phyloP scores from a whole-genome alignment of 1,140 invertebrate genomes.

The Bombus waltoni region DNA sequence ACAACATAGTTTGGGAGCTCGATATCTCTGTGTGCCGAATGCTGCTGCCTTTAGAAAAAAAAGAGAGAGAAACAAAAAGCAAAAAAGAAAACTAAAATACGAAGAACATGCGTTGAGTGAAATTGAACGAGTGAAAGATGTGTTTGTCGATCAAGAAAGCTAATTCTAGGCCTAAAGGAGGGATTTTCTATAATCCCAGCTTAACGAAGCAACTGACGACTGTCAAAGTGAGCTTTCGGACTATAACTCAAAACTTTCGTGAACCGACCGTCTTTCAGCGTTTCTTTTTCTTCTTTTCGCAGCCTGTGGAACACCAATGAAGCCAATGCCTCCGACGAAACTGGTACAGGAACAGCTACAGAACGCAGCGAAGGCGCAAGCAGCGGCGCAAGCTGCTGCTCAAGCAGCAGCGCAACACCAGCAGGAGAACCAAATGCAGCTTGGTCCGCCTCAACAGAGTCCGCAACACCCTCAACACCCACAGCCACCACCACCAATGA shows the following conservation, averaged over 20 bases:
- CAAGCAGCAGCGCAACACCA: slow-evolving; percentile 78
- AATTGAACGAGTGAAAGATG: background rate
- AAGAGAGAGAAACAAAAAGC: background rate
- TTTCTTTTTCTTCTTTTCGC: slow-evolving; percentile 69
- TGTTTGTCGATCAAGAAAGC: too few relatives aligned
- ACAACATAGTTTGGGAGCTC: slow-evolving; percentile 76
- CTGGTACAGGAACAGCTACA: slow-evolving; percentile 87
- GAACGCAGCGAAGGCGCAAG: slow-evolving; percentile 80
- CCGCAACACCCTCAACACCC: slow-evolving; percentile 76
- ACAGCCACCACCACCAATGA: slow-evolving; percentile 78
- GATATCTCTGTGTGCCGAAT: slow-evolving; percentile 34
- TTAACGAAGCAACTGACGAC: slow-evolving; percentile 27
- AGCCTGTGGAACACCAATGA: slow-evolving; percentile 88
- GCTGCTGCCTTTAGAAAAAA: slow-evolving; percentile 11
- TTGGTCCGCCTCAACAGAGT: slow-evolving; percentile 79
- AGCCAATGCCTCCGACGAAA: slow-evolving; percentile 90
- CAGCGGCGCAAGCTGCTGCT: slow-evolving; percentile 78
- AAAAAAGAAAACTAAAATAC: too few relatives aligned
- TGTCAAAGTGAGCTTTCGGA: slow-evolving; percentile 74
- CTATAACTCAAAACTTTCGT: slow-evolving; percentile 59
- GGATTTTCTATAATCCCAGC: background rate
- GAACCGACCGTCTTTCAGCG: slow-evolving; percentile 15
- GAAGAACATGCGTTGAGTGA: background rate
- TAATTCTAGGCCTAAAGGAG: too few relatives aligned
- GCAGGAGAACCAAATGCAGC: slow-evolving; percentile 79